Conservation (phyloP, 2,797 vertebrate species). For the Manis javanica region DNA sequence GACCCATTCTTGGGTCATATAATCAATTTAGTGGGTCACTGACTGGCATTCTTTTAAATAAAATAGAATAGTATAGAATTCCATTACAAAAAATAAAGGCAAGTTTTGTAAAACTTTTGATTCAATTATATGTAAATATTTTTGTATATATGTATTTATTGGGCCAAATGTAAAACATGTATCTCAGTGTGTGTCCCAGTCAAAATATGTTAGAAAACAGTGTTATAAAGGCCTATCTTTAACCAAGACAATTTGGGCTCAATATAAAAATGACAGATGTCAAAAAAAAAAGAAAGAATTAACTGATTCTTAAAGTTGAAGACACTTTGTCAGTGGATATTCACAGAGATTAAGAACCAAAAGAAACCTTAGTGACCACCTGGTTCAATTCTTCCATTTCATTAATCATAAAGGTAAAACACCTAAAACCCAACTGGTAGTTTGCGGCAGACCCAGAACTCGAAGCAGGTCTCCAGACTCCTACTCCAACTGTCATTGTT, state of each 20-base stretch:
- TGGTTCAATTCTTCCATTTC: background rate
- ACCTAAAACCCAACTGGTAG: background rate
- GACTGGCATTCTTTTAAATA: conserved; percentile 35
- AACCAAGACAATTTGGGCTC: background rate
- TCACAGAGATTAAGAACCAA: background rate
- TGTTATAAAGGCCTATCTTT: background rate
- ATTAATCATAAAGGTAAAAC: conserved; percentile 27
- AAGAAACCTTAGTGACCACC: background rate
- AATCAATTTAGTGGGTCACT: conserved; percentile 53
- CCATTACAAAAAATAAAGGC: background rate
- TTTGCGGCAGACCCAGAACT: background rate
- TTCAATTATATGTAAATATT: background rate
- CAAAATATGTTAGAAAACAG: background rate
- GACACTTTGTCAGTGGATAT: background rate
- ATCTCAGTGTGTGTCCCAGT: background rate
- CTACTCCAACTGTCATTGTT: background rate
- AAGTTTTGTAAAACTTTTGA: conserved; percentile 21
- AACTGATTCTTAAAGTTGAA: background rate
- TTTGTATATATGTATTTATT: background rate
- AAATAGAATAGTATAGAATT: background rate
- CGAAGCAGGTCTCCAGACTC: background rate
- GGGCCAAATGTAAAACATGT: background rate
- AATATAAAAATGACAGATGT: background rate
- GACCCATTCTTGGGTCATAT: conserved; percentile 2
- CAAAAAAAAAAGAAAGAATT: background rate